phyloP scores from a whole-genome alignment of 2,797 vertebrate genomes.

The Pangasius djambal region DNA sequence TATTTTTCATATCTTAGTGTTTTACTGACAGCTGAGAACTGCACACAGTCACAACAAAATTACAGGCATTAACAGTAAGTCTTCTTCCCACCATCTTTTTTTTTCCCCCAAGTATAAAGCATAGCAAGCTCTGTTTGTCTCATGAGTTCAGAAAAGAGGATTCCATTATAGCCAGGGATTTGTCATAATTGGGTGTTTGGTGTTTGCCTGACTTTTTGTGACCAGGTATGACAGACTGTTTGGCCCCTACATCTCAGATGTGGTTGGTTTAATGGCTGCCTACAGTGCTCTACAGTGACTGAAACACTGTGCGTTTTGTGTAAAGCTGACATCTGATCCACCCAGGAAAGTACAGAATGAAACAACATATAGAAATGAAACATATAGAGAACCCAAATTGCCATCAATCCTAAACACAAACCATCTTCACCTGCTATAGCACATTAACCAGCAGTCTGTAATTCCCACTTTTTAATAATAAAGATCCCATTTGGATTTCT shows the following conservation, averaged over 20 bases:
- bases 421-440: not conserved
- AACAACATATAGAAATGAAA: not conserved
- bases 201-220: not conserved
- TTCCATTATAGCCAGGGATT: not conserved
- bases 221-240: slow-evolving; percentile 17
- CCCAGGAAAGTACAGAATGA: not conserved
- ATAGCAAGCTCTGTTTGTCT: not conserved
- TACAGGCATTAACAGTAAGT: not conserved
- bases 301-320: not conserved
- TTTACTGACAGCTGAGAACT: not conserved
- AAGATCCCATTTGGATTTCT: not conserved
- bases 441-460: not conserved
- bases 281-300: not conserved
- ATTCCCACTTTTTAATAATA: slow-evolving; percentile 8
- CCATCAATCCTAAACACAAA: not conserved
- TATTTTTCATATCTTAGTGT: not conserved
- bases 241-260: not conserved
- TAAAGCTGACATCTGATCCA: slow-evolving; percentile 32
- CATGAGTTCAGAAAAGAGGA: not conserved
- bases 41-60: not conserved
- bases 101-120: not conserved
- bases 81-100: not conserved
- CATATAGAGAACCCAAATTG: not conserved
- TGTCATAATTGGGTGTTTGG: not conserved
- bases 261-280: not conserved